Base-by-base conservation (phyloP, 2,797 vertebrate species). In the Euthynnus affinis region DNA sequence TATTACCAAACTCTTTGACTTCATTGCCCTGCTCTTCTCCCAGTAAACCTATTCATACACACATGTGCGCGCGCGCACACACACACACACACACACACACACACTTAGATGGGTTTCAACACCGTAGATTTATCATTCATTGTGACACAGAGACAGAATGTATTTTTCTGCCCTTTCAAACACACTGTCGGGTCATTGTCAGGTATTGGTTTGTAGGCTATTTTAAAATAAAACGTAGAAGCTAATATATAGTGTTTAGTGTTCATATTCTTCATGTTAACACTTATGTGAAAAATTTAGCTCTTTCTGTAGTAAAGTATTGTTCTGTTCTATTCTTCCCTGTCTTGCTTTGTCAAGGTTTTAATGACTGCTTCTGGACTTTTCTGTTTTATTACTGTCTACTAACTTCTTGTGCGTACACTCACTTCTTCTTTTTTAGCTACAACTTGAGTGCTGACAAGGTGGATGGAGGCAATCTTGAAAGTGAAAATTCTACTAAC, bases 1-100 rank as follows among this genome's bases (percentile, higher is more conserved):
- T 40, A 46, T 83, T 83, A 71, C 64, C 22, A 79, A 81, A 79
- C 73, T 57, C 12, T 74, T 29, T 68, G 71, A 78, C 72, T 46
- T 58, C 20, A 14, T 57, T 27, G 68, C 60, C 13, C 49, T 40
- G 60, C 64, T 74, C 66, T 27, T 51, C 76, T 70, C 29, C 49
- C 12, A 56, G 51, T 72, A 22, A 80, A 70, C 13, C n/a, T 23
- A 32, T 22, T 40, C 48, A 22, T 25, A 29, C 9, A 34, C 51
- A 66, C 34, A 44, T 40, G 18, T 14, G 20, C 61, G n/a, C n/a
- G n/a, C n/a, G n/a, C n/a, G n/a, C n/a, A 22, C 53, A 27, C 56
- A 65, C 42, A 42, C 60, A 66, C 34, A 64, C 44, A 22, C 53
- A 27, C 56, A 22, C 53, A 27, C 56, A 65, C 42, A 42, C 60